These are phyloP conservation scores for Drosophila demipolita DNA, from an alignment of 2,888 invertebrate genomes.

Conservation along the genomic window DNA sequence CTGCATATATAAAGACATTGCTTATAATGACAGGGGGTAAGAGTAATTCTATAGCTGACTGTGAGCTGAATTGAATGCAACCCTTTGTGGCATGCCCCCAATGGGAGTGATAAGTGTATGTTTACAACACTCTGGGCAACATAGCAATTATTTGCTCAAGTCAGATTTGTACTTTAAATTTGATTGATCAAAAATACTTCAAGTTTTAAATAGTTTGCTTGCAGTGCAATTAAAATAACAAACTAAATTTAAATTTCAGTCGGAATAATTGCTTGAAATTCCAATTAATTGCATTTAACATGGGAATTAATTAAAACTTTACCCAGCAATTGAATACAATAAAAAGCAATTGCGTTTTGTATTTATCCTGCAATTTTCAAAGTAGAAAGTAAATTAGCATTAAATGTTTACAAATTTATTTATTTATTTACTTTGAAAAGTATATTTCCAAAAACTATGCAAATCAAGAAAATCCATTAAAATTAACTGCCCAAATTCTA, in stretches of 20 bases:
- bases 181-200: not conserved
- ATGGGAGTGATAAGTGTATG: constrained; percentile 33
- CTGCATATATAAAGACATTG: constrained; percentile 54
- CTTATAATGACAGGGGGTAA: constrained; percentile 53
- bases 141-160: constrained; percentile 21
- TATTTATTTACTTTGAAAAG: not conserved
- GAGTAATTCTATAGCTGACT: constrained; percentile 1
- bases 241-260: not conserved
- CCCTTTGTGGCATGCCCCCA: constrained; percentile 20
- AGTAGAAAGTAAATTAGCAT: not conserved
- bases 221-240: not conserved
- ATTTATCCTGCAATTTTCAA: not conserved
- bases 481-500: not conserved
- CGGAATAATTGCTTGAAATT: not conserved
- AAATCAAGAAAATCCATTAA: not conserved
- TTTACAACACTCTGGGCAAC: constrained; percentile 2
- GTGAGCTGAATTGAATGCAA: constrained; percentile 4
- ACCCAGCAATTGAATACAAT: not conserved
- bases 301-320: constrained; percentile 1
- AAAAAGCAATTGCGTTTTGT: not conserved
- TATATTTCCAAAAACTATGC: not conserved
- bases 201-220: not conserved
- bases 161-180: not conserved
- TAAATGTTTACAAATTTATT: not conserved
- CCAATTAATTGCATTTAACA: not conserved